Percentiles rank a stretch among this genome's conserved stretches.
These are phyloP conservation scores for Coleophora flavipennella DNA, from an alignment of 2,888 invertebrate species.

Conservation along the genomic window DNA sequence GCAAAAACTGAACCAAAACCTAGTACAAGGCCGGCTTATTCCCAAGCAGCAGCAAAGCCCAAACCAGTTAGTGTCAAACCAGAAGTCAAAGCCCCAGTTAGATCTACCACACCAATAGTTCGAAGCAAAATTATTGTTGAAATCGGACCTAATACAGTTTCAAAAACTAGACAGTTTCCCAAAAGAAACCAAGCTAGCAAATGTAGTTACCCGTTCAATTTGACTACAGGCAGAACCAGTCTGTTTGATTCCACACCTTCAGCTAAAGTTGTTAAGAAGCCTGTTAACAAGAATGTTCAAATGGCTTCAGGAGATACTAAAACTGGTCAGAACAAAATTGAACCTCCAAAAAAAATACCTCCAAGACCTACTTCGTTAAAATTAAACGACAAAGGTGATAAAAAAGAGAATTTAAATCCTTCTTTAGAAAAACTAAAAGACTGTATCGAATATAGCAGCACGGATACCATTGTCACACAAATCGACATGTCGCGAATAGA, in stretches of 20 bases:
- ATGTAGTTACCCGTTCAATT: conserved; percentile 66
- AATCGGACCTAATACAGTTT: conserved; percentile 32
- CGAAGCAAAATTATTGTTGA: conserved; percentile 64
- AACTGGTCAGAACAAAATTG: conserved; percentile 30
- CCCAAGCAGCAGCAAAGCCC: conserved; percentile 67
- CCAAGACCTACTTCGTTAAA: conserved; percentile 46
- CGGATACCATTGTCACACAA: conserved; percentile 68
- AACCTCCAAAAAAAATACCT: conserved; percentile 36
- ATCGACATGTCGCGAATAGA: conserved; percentile 60
- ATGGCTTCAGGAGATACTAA: conserved; percentile 49
- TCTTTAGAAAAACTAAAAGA: conserved; percentile 45
- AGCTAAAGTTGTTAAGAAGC: conserved; percentile 34
- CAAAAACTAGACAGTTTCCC: conserved; percentile 35
- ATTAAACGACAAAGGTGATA: conserved; percentile 43
- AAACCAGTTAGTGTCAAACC: conserved; percentile 41
- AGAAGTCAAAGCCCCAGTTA: conserved; percentile 43
- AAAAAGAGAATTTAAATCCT: conserved; percentile 31
- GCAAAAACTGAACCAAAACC: conserved; percentile 31
- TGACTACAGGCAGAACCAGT: conserved; percentile 61
- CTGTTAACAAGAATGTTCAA: conserved; percentile 31
- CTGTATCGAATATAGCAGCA: conserved; percentile 64
- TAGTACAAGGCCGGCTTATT: conserved; percentile 51
- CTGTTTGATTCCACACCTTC: conserved; percentile 42
- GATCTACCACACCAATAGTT: conserved; percentile 29
- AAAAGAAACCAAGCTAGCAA: conserved; percentile 51